Evolutionary conservation across 2,113 vertebrate species (phyloP).

Genomic region (Gymnorhina tibicen): DNA sequence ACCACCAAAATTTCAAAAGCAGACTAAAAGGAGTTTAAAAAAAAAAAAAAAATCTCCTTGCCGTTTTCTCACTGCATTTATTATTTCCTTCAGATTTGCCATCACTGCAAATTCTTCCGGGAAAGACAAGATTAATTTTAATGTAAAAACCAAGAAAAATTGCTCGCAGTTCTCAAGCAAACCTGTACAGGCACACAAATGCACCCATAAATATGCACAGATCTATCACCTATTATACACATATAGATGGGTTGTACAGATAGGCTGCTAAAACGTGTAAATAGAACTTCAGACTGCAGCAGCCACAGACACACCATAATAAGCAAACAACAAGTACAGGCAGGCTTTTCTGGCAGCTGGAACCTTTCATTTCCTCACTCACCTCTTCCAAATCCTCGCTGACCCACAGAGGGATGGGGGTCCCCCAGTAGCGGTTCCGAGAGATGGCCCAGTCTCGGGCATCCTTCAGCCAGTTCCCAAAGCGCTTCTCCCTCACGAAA

Average conservation of each 20-base stretch:
- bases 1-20: neutral
- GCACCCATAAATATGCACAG: neutral
- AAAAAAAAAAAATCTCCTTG: neutral
- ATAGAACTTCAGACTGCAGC: neutral
- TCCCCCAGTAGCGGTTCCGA: constrained; percentile 97
- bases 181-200: neutral
- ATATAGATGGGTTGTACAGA: neutral
- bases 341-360: neutral
- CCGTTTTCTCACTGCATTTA: neutral
- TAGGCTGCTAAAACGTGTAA: rapidly evolving
- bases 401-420: constrained; percentile 96
- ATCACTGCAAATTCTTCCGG: neutral
- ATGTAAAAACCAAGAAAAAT: neutral
- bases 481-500: constrained; percentile 93
- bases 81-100: neutral
- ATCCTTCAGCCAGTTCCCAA: constrained; percentile 97
- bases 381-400: constrained; percentile 95
- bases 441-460: constrained; percentile 95
- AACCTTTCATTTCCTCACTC: neutral
- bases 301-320: neutral
- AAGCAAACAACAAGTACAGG: neutral
- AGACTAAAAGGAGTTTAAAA: neutral
- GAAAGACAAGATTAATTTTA: neutral
- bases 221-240: neutral
- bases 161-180: neutral